Conservation (phyloP, 2,113 vertebrate genomes). For the Tetraodon nigroviridis region DNA sequence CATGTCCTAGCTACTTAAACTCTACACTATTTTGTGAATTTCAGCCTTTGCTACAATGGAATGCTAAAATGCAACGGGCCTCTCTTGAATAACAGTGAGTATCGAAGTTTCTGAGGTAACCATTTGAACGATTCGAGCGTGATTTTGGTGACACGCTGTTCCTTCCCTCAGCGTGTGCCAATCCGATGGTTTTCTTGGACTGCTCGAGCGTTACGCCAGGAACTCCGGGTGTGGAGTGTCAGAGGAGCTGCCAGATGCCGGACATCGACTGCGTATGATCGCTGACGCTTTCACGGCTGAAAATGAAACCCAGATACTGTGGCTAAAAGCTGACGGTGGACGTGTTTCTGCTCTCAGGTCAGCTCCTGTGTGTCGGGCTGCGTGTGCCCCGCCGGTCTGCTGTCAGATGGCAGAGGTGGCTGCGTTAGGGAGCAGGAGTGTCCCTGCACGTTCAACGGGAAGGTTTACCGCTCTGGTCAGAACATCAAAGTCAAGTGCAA, state of each 20-base stretch:
- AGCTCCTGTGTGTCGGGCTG: conserved; percentile 85
- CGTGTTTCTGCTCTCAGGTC: conserved; percentile 65
- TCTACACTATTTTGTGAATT: conserved; percentile 22
- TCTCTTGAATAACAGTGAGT: not conserved
- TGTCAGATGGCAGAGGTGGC: conserved; percentile 75
- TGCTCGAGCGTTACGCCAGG: conserved; percentile 69
- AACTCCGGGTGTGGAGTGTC: conserved; percentile 77
- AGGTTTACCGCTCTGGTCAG: conserved; percentile 74
- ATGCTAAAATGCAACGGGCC: conserved; percentile 34
- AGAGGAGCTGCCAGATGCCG: conserved; percentile 84
- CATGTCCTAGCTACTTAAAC: not conserved
- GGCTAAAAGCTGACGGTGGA: conserved; percentile 1
- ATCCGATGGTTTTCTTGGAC: conserved; percentile 83
- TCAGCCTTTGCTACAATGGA: conserved; percentile 76
- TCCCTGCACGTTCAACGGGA: conserved; percentile 83
- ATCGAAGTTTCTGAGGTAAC: too few relatives aligned
- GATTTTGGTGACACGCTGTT: conserved; percentile 10
- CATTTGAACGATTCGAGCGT: not conserved
- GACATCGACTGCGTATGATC: conserved; percentile 81
- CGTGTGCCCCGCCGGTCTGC: conserved; percentile 79
- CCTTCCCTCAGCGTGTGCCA: conserved; percentile 73
- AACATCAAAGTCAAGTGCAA: conserved; percentile 83
- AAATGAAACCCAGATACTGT: not conserved
- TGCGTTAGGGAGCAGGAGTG: conserved; percentile 80
- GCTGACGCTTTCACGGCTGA: conserved; percentile 4